Conservation (phyloP, 2,113 vertebrate genomes). For the Ariopsis seemanni region DNA sequence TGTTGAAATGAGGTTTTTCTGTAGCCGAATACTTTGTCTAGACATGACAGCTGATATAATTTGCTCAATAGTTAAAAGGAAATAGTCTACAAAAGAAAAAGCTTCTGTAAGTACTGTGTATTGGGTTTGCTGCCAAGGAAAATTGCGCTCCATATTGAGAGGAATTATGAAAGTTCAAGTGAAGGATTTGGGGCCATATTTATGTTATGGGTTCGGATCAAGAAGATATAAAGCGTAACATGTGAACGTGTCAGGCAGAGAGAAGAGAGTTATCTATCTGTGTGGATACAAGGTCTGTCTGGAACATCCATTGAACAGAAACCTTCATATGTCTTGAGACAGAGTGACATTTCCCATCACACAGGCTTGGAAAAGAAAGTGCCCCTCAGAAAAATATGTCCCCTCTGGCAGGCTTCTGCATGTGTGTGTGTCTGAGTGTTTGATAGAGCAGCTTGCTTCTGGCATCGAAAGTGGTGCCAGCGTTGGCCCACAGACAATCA, state of each 20-base stretch:
- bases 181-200: not conserved
- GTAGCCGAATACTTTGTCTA: not conserved
- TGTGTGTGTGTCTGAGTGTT: slow-evolving; percentile 5
- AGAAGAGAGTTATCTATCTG: not conserved
- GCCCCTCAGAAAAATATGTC: slow-evolving; percentile 25
- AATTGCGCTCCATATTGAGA: not conserved
- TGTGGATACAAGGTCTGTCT: slow-evolving; percentile 13
- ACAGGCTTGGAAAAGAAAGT: slow-evolving; percentile 22
- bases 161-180: not conserved
- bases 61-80: not conserved
- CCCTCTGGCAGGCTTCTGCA: not conserved
- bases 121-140: not conserved
- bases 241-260: not conserved
- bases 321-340: slow-evolving; percentile 9
- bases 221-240: not conserved
- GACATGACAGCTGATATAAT: not conserved
- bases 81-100: not conserved
- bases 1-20: not conserved
- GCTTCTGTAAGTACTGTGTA: not conserved
- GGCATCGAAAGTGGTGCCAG: slow-evolving; percentile 12
- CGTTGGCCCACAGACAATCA: not conserved
- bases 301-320: not conserved
- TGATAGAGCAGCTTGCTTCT: slow-evolving; percentile 17
- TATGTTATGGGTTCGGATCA: not conserved
- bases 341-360: slow-evolving; percentile 29